phyloP scores from a whole-genome alignment of 2,797 vertebrate genomes.

The Loris lydekkerianus region DNA sequence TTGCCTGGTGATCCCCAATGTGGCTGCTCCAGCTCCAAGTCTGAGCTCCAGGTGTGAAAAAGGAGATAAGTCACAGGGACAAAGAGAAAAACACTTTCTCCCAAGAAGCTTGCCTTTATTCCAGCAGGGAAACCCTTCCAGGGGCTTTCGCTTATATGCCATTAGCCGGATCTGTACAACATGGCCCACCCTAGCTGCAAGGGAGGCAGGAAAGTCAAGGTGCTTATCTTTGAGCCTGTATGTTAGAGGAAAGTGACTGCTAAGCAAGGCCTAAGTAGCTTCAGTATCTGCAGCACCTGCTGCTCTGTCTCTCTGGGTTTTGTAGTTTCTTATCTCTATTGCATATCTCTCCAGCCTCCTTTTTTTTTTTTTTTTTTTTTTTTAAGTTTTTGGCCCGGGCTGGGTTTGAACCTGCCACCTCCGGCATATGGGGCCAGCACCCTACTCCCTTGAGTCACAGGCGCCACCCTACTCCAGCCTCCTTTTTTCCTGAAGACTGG shows the following conservation, averaged over 20 bases:
- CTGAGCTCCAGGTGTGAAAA: neutral
- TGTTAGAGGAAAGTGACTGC: neutral
- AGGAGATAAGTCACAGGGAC: neutral
- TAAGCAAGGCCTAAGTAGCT: neutral
- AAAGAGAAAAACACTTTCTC: neutral
- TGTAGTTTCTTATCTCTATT: neutral
- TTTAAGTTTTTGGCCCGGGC: too few relatives aligned
- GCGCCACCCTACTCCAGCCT: neutral
- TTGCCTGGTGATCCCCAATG: neutral
- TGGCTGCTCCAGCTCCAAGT: neutral
- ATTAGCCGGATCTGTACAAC: neutral
- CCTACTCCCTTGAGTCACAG: too few relatives aligned
- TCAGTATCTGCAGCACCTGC: neutral
- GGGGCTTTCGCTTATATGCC: neutral
- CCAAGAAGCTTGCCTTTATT: neutral
- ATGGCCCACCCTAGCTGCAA: conserved; percentile 5
- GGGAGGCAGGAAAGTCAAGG: neutral
- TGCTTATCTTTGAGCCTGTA: neutral
- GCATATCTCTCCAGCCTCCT: neutral
- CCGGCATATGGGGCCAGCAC: too few relatives aligned
- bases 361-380: neutral
- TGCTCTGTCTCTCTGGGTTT: neutral
- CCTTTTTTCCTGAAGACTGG: neutral
- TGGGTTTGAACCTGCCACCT: too few relatives aligned
- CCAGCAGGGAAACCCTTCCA: neutral